phyloP scores from a whole-genome alignment of 2,888 invertebrate species.

The Hypolimnas misippus region DNA sequence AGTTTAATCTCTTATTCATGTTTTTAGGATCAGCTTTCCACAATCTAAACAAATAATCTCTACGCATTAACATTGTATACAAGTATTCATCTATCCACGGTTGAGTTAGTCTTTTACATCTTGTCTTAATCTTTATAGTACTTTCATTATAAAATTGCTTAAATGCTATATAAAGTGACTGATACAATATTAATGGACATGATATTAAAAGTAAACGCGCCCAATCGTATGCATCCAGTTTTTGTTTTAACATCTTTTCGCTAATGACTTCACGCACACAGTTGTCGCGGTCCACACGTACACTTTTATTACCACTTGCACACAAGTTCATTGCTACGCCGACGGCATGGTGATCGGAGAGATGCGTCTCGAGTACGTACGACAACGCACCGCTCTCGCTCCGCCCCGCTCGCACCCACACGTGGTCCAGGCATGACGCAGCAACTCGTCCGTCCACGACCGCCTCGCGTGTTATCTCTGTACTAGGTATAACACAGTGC shows the following conservation, averaged over 20 bases:
- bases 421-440: slow-evolving; percentile 12
- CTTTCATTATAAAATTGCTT: slow-evolving; percentile 15
- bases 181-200: slow-evolving; percentile 23
- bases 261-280: slow-evolving; percentile 19
- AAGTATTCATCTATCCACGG: slow-evolving; percentile 15
- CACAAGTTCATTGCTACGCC: not conserved
- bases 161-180: not conserved
- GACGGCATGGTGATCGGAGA: slow-evolving; percentile 22
- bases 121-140: not conserved
- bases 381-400: not conserved
- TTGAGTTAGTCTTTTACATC: slow-evolving; percentile 11
- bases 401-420: slow-evolving; percentile 23
- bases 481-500: slow-evolving; percentile 14
- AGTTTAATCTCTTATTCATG: not conserved
- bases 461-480: slow-evolving; percentile 25
- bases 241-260: slow-evolving; percentile 21
- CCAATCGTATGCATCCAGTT: slow-evolving; percentile 25
- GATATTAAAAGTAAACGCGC: not conserved
- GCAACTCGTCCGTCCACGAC: slow-evolving; percentile 2
- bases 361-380: slow-evolving; percentile 10
- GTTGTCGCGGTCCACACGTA: too few relatives aligned
- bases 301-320: not conserved
- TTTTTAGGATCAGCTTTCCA: not conserved
- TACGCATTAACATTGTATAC: slow-evolving; percentile 7
- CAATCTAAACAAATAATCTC: slow-evolving; percentile 11